A percentile compares a stretch with the other conserved stretches of the same genome.
These are phyloP conservation scores for Paragorgia papillata DNA, from an alignment of 92 coral and sea anemone species.

Conservation along the genomic window DNA sequence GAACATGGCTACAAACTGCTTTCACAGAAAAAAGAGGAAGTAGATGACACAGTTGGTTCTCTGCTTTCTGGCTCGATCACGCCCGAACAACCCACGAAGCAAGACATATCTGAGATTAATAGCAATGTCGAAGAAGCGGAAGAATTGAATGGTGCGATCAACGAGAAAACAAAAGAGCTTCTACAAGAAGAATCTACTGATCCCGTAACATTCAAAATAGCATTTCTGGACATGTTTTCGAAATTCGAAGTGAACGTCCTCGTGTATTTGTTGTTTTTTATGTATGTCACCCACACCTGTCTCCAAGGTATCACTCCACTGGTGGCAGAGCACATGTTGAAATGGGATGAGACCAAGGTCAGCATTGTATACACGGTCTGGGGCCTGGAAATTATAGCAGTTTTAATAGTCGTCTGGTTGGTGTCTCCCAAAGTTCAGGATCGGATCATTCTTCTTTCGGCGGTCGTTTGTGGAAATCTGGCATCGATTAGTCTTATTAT, in stretches of 20 bases:
- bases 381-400: conserved; percentile 38
- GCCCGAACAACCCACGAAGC: neutral
- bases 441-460: conserved; percentile 25
- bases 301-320: conserved; percentile 38
- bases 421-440: conserved; percentile 24
- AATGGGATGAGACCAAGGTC: conserved; percentile 29
- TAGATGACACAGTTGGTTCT: conserved; percentile 17
- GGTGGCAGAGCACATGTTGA: conserved; percentile 30
- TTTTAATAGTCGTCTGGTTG: conserved; percentile 29
- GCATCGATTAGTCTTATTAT: conserved; percentile 5
- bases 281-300: conserved; percentile 45
- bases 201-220: conserved; percentile 5
- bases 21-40: conserved; percentile 13
- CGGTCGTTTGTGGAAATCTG: conserved; percentile 29
- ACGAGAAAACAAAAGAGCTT: neutral
- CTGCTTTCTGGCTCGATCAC: conserved; percentile 26
- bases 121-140: neutral
- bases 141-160: neutral
- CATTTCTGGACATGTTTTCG: conserved; percentile 33
- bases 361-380: conserved; percentile 26
- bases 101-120: neutral
- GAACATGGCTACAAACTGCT: conserved; percentile 14
- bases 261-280: conserved; percentile 40
- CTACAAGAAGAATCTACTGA: neutral
- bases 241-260: conserved; percentile 35